Base-by-base conservation (phyloP, 2,113 vertebrate genomes). In the Bucco capensis region DNA sequence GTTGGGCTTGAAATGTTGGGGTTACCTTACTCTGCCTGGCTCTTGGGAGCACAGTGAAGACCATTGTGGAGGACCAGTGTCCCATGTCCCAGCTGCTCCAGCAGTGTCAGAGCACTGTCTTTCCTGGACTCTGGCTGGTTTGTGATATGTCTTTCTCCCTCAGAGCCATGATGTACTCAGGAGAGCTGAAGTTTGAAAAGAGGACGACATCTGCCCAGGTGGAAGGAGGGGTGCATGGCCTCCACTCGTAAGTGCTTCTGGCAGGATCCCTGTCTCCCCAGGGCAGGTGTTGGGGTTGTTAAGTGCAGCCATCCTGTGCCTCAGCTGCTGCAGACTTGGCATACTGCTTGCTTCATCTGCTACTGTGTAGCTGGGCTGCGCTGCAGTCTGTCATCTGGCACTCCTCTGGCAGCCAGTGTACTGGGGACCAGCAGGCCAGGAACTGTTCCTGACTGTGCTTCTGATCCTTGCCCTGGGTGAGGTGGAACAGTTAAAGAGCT, bases 111-210 rank as follows among this genome's bases (percentile, higher is more conserved):
- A 47, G 27, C 31, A 3, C 27, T 14, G 23, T 61, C 9, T 58
- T 44, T 19, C 31, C 38, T 54, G 42, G 23, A 10, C 46, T 64
- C 31, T 57, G 33, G 25, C 64, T 56, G 61, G 31, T 31, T 12
- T 3, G 11, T 92, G 58, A 95, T 0, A 4, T 64, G 30, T 84
- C 35, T 86, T 80, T 86, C 24, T 83, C 28, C 22, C 38, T 27
- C 96, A 99, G 99, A 95, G 98, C 98, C 88, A 99, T 99, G 99
- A 99, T 99, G 99, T 99, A 99, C 87, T 98, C 98, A 0, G 99
- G 99, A 91, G 99, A 99, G 89, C 97, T 99, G 88, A 99, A 99
- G 94, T 99, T 99, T 97, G 99, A 99, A 95, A 99, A 98, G 97
- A 98, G 99, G 96, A 99, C 99, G 0, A 89, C 97, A 0, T 99